Evolutionary conservation across 2,113 vertebrate genomes (phyloP).

Genomic region (Rousettus leschenaultii): DNA sequence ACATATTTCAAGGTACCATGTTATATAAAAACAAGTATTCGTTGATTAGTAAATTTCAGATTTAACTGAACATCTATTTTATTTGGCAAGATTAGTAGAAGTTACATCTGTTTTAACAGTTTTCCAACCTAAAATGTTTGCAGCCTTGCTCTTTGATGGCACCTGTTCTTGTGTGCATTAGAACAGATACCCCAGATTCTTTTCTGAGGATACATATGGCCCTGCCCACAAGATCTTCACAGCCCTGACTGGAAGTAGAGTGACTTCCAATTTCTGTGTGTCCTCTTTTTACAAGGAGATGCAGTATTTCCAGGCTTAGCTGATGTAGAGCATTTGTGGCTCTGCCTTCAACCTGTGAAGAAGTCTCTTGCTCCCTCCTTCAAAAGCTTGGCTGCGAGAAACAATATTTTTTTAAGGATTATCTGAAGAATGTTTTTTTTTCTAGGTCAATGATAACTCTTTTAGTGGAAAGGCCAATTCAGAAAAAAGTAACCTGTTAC

Average conservation of each 20-base stretch:
- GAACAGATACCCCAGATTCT: neutral
- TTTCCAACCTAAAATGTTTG: neutral
- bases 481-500: constrained; percentile 35
- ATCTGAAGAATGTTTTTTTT: constrained; percentile 45
- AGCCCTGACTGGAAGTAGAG: neutral
- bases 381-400: neutral
- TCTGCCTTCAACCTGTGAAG: neutral
- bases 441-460: constrained; percentile 24
- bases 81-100: neutral
- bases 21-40: neutral
- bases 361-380: neutral
- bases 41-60: neutral
- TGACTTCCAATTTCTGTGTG: neutral
- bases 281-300: neutral
- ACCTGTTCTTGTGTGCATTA: neutral
- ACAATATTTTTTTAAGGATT: neutral
- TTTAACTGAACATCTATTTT: neutral
- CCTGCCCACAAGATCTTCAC: neutral
- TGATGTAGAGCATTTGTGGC: rapidly evolving
- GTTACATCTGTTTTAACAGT: neutral
- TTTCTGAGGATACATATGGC: neutral
- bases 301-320: rapidly evolving
- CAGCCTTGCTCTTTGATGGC: neutral
- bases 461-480: constrained; percentile 17
- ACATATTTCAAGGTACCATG: neutral